These are phyloP conservation scores for Hyperoplus lanceolatus DNA, from an alignment of 2,797 vertebrate genomes.

Conservation along the genomic window DNA sequence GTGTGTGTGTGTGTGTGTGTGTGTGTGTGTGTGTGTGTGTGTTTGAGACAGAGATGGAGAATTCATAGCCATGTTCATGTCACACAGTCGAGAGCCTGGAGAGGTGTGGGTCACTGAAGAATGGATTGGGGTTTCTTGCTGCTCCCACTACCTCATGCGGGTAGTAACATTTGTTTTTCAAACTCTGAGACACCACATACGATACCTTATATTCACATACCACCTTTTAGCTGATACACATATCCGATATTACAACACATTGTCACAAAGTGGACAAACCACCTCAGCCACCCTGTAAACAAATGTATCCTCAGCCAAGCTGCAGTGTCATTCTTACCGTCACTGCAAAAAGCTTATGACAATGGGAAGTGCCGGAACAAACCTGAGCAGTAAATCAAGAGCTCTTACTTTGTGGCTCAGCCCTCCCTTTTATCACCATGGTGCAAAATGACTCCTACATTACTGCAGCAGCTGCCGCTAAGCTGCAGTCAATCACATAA, in stretches of 20 bases:
- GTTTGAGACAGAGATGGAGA: slow-evolving; percentile 21
- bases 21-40: slow-evolving; percentile 12
- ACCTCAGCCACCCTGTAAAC: slow-evolving; percentile 7
- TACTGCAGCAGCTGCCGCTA: slow-evolving; percentile 55
- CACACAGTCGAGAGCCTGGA: slow-evolving; percentile 39
- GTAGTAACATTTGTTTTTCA: slow-evolving; percentile 78
- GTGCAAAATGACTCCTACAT: slow-evolving; percentile 59
- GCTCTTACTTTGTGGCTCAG: slow-evolving; percentile 42
- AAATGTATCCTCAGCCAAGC: slow-evolving; percentile 20
- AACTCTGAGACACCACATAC: slow-evolving; percentile 1
- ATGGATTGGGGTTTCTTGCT: slow-evolving; percentile 60
- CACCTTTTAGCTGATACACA: slow-evolving; percentile 11
- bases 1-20: slow-evolving; percentile 32
- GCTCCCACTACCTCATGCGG: slow-evolving; percentile 67
- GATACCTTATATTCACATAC: slow-evolving; percentile 2
- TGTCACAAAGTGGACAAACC: slow-evolving; percentile 6
- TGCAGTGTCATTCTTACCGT: slow-evolving; percentile 34
- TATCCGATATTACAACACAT: background rate
- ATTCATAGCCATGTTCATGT: slow-evolving; percentile 48
- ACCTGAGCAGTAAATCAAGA: slow-evolving; percentile 45
- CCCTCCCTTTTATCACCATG: slow-evolving; percentile 46
- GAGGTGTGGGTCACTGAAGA: slow-evolving; percentile 63
- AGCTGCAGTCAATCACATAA: slow-evolving; percentile 67
- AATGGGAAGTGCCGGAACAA: slow-evolving; percentile 26
- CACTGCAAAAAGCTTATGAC: slow-evolving; percentile 27